phyloP scores from a whole-genome alignment of 2,113 vertebrate species.

The Phrynocephalus versicolor region DNA sequence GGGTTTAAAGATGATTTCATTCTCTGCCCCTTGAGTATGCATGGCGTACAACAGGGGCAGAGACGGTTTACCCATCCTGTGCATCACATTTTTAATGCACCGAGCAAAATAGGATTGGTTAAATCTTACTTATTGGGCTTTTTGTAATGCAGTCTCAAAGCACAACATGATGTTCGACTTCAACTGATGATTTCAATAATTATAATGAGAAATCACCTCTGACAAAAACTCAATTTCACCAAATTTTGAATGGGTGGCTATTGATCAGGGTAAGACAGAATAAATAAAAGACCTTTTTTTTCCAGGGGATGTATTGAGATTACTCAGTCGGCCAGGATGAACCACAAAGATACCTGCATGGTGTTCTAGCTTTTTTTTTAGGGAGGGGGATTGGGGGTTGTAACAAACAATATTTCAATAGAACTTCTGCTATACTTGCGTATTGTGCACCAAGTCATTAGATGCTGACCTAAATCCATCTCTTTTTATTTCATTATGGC shows the following conservation, averaged over 20 bases:
- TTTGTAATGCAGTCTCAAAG: too few species aligned
- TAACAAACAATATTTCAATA: neutral
- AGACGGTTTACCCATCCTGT: too few species aligned
- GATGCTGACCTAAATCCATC: conserved; percentile 57
- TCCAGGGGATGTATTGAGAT: neutral
- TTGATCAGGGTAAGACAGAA: neutral
- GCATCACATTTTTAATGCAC: too few species aligned
- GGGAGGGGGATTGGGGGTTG: too few species aligned
- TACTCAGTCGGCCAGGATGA: neutral
- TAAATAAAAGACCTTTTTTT: neutral
- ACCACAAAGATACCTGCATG: neutral
- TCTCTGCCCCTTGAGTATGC: too few species aligned
- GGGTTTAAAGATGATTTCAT: too few species aligned
- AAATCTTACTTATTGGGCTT: too few species aligned
- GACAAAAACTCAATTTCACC: neutral
- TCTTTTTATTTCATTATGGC: conserved; percentile 35
- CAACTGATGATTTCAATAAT: too few species aligned
- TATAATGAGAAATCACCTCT: neutral
- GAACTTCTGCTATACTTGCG: neutral
- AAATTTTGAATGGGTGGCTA: neutral
- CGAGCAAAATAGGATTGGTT: too few species aligned
- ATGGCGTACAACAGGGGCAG: too few species aligned
- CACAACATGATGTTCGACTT: too few species aligned
- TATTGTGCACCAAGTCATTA: conserved; percentile 26
- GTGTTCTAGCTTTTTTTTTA: neutral